These are phyloP conservation scores for Paedocypris sp. DNA, from an alignment of 2,113 vertebrate genomes.

Conservation along the genomic window DNA sequence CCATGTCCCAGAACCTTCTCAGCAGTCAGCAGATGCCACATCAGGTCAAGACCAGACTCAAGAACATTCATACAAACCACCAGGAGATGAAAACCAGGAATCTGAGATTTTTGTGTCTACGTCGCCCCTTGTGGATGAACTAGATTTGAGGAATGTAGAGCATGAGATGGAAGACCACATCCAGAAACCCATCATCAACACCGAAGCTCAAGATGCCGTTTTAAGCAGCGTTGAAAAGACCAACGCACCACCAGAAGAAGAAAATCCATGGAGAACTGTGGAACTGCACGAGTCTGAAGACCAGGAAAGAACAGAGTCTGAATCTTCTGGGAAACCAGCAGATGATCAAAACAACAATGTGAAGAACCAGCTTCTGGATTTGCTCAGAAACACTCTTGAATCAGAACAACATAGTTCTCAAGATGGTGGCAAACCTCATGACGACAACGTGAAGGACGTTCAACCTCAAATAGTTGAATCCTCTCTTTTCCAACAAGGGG, in stretches of 20 bases:
- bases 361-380: conserved; percentile 16
- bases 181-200: background rate
- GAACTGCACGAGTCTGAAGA: background rate
- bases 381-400: conserved; percentile 28
- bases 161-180: conserved; percentile 1
- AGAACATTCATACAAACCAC: background rate
- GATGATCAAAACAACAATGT: conserved; percentile 13
- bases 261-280: background rate
- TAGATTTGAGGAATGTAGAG: background rate
- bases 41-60: conserved; percentile 18
- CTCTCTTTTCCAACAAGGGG: no score
- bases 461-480: no score
- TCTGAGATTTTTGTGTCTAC: no score
- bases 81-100: no score
- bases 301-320: background rate
- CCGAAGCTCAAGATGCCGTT: background rate
- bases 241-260: background rate
- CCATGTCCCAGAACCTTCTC: background rate
- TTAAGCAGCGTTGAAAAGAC: background rate
- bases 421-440: background rate
- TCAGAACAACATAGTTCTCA: conserved; percentile 8
- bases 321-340: background rate
- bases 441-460: no score
- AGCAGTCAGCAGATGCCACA: background rate
- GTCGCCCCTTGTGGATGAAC: no score